Percentiles rank a stretch among this genome's conserved stretches.
phyloP scores from a whole-genome alignment of 2,888 invertebrate genomes.

The Lepidochrysops patricia region DNA sequence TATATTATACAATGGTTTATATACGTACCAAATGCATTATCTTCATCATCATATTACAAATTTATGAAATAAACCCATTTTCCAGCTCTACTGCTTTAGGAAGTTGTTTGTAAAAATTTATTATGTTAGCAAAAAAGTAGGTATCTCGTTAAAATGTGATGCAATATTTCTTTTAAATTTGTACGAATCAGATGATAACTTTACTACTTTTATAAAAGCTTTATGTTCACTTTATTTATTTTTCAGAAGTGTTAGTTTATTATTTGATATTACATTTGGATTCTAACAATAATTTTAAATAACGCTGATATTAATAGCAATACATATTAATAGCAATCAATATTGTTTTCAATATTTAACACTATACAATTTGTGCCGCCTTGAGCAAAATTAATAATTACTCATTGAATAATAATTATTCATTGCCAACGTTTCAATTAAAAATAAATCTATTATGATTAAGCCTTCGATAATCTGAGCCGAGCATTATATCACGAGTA shows the following conservation, averaged over 20 bases:
- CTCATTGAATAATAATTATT: background rate
- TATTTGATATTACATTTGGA: no score
- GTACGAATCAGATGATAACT: no score
- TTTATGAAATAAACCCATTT: background rate
- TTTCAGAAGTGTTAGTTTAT: no score
- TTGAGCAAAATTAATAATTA: background rate
- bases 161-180: background rate
- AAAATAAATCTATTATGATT: background rate
- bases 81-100: background rate
- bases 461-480: background rate
- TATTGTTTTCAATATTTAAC: no score
- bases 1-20: no score
- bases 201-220: no score
- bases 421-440: background rate
- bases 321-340: no score
- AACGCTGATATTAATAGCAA: no score
- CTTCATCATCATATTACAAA: background rate
- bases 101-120: background rate
- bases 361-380: no score
- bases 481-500: background rate
- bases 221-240: no score
- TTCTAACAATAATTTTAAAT: no score
- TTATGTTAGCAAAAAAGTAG: background rate
- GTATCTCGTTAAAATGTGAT: background rate
- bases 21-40: background rate